These are phyloP conservation scores for Dione juno DNA, from an alignment of 2,888 invertebrate species.

Conservation along the genomic window DNA sequence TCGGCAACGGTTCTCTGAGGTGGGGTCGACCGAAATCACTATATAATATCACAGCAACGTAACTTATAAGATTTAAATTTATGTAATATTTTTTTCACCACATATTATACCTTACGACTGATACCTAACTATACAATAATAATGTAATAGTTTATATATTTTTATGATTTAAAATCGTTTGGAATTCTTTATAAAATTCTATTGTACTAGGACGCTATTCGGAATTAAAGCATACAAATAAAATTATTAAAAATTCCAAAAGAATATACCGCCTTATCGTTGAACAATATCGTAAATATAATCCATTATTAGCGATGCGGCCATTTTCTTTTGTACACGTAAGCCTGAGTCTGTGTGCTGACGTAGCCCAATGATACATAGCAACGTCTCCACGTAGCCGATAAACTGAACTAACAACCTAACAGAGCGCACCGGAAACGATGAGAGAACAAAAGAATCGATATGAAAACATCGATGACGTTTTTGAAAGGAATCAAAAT, in stretches of 20 bases:
- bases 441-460: slow-evolving; percentile 67
- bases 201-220: neutral
- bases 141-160: neutral
- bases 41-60: slow-evolving; percentile 63
- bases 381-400: slow-evolving; percentile 59
- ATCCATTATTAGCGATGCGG: slow-evolving; percentile 49
- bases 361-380: slow-evolving; percentile 60
- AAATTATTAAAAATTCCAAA: neutral
- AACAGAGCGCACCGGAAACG: slow-evolving; percentile 61
- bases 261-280: neutral
- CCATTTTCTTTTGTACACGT: slow-evolving; percentile 66
- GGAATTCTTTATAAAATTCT: neutral
- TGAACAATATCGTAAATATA: slow-evolving; percentile 24
- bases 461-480: slow-evolving; percentile 60
- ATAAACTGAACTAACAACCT: slow-evolving; percentile 60
- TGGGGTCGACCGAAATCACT: slow-evolving; percentile 60
- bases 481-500: slow-evolving; percentile 26
- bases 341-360: slow-evolving; percentile 55
- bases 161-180: neutral
- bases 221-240: neutral
- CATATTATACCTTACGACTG: neutral
- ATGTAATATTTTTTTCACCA: neutral
- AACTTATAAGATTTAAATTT: slow-evolving; percentile 48
- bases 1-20: slow-evolving; percentile 62
- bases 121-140: neutral